Percentiles rank a stretch among this genome's conserved stretches.
Evolutionary conservation across 2,797 vertebrate genomes (phyloP).

Genomic region (Nannoperca australis): DNA sequence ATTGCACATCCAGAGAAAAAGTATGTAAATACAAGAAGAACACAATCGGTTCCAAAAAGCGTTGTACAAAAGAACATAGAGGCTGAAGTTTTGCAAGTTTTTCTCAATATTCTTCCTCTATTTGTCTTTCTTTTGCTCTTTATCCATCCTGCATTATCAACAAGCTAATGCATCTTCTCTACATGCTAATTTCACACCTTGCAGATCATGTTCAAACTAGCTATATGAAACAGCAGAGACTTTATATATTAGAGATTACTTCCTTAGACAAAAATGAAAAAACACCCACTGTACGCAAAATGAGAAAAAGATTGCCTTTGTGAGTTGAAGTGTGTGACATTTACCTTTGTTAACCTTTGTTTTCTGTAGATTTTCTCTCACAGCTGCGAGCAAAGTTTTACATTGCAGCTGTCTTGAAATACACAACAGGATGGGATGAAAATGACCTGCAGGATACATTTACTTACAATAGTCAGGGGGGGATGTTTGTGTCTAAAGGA

Average conservation of each 20-base stretch:
- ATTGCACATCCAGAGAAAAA: background rate
- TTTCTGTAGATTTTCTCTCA: slow-evolving; percentile 44
- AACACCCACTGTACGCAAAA: slow-evolving; percentile 18
- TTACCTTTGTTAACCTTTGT: slow-evolving; percentile 54
- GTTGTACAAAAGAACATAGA: background rate
- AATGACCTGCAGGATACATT: slow-evolving; percentile 48
- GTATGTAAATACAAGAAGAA: background rate
- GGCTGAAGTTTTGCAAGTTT: background rate
- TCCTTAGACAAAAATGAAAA: slow-evolving; percentile 13
- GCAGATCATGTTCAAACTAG: slow-evolving; percentile 32
- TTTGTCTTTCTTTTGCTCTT: slow-evolving; percentile 11
- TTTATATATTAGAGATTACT: slow-evolving; percentile 11
- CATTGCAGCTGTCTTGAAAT: slow-evolving; percentile 26
- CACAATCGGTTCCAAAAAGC: background rate
- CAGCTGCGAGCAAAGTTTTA: slow-evolving; percentile 42
- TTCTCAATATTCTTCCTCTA: slow-evolving; percentile 5
- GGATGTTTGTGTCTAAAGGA: slow-evolving; percentile 28
- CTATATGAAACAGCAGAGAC: slow-evolving; percentile 16
- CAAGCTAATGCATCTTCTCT: background rate
- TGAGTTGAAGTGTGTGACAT: slow-evolving; percentile 42
- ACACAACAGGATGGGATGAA: slow-evolving; percentile 33
- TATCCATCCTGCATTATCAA: slow-evolving; percentile 5
- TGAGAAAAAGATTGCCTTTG: slow-evolving; percentile 25
- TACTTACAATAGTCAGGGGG: slow-evolving; percentile 8
- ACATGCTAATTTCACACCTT: slow-evolving; percentile 15